Percentiles rank a stretch among this genome's conserved stretches.
Conservation (phyloP, 2,113 vertebrate species). For the Stigmatopora nigra region DNA sequence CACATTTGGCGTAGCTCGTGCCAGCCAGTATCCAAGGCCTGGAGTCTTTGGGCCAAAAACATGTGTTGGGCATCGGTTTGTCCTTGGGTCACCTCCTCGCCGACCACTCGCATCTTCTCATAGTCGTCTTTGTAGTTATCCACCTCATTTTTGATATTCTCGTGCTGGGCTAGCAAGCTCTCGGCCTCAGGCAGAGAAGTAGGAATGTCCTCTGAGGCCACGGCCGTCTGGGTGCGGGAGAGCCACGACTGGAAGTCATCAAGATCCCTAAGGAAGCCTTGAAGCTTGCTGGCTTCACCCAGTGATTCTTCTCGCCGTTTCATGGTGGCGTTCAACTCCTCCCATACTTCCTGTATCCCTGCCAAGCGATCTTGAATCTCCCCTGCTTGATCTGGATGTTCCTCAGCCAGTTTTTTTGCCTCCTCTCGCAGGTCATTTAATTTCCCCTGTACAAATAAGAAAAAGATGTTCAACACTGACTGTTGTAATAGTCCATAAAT, state of each 20-base stretch:
- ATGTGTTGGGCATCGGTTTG: constrained; percentile 84
- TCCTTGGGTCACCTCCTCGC: constrained; percentile 82
- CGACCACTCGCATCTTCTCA: constrained; percentile 76
- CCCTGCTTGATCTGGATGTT: constrained; percentile 75
- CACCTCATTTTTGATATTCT: constrained; percentile 86
- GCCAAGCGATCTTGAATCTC: constrained; percentile 68
- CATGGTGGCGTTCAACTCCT: constrained; percentile 80
- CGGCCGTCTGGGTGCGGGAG: constrained; percentile 81
- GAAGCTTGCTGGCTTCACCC: constrained; percentile 86
- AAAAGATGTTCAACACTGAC: not conserved
- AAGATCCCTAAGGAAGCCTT: constrained; percentile 86
- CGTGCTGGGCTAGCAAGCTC: constrained; percentile 79
- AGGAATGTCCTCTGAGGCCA: constrained; percentile 87
- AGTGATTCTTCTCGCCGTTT: constrained; percentile 81
- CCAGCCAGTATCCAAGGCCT: constrained; percentile 88
- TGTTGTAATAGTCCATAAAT: not conserved
- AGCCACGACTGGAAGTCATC: constrained; percentile 92
- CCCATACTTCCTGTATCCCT: constrained; percentile 81
- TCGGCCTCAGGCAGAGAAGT: constrained; percentile 83
- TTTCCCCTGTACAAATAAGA: constrained; percentile 65
- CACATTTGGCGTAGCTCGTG: constrained; percentile 87
- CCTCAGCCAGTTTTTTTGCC: constrained; percentile 70
- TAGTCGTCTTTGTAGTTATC: constrained; percentile 86
- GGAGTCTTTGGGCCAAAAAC: constrained; percentile 83
- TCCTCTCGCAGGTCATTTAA: constrained; percentile 77